Base-by-base conservation (phyloP, 2,888 invertebrate species). In the Patella ulyssiponensis region DNA sequence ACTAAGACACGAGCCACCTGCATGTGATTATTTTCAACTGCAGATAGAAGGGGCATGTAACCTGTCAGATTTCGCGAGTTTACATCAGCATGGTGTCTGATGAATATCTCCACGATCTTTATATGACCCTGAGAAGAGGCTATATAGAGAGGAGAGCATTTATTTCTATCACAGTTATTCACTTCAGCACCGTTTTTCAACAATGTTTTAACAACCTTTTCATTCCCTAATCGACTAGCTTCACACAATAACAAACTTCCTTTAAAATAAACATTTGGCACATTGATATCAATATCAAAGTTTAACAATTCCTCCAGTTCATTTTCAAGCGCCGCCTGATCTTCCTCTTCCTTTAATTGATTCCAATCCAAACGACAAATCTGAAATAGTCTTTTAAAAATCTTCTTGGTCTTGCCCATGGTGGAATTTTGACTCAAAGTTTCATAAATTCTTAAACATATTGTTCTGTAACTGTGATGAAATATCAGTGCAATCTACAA, bases 101-200 rank as follows among this genome's bases (percentile, higher is more conserved):
- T 20, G 15, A 80, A 72, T 71, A 71, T 74, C n/a, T 74, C 53
- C 11, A 76, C 74, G 17, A 78, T 72, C 9, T 76, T 71, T 53
- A 52, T 11, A 69, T 76, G 71, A 14, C 80, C 80, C 56, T 78
- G 75, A 7, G 80, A 80, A 9, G 78, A 73, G 12, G 80, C 80
- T 3, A 80, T 54, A 58, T 78, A 80, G 23, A 80, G 58, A 9
- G 80, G 76, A 3, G 80, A 71, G 71, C 80, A 78, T n/a, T 69
- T 64, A 44, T 76, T 78, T 27, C 74, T 76, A 73, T 80, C 78
- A 23, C 54, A 71, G 7, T 72, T 69, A 73, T 80, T 76, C 17
- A 78, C 74, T n/a, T 74, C 71, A 15, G 78, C 80, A 53, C 75
- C 69, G n/a, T 72, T n/a, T 12, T n/a, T 51, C 9, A 80, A 15